Percentiles rank a stretch among this genome's conserved stretches.
These are phyloP conservation scores for Stratiomys singularior DNA, from an alignment of 2,888 invertebrate species.

Conservation along the genomic window DNA sequence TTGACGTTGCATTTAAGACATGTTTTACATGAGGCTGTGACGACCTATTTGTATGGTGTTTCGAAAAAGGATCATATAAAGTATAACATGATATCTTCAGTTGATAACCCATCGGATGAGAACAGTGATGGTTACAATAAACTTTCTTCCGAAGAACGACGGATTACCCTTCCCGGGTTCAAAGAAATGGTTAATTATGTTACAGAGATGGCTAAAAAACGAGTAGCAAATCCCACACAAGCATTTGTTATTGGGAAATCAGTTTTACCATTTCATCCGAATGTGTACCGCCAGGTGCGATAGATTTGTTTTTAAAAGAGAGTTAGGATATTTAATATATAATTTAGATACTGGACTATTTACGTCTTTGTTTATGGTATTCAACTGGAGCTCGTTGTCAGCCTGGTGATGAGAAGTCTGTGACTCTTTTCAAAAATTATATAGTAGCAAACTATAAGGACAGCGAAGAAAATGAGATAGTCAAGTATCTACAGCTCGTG, in stretches of 20 bases:
- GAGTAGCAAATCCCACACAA: slow-evolving; percentile 71
- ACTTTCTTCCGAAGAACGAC: slow-evolving; percentile 61
- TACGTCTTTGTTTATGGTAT: slow-evolving; percentile 81
- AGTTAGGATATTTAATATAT: slow-evolving; percentile 6
- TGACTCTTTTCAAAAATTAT: slow-evolving; percentile 75
- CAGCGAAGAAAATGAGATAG: slow-evolving; percentile 70
- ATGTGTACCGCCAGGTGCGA: slow-evolving; percentile 78
- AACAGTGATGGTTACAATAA: slow-evolving; percentile 59
- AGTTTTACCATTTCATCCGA: slow-evolving; percentile 76
- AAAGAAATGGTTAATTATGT: slow-evolving; percentile 77
- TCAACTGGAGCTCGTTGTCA: slow-evolving; percentile 72
- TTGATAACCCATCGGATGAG: slow-evolving; percentile 63
- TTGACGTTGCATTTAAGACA: slow-evolving; percentile 54
- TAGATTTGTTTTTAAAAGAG: neutral
- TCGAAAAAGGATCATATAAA: slow-evolving; percentile 70
- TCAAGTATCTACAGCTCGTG: slow-evolving; percentile 76
- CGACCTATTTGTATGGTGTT: slow-evolving; percentile 73
- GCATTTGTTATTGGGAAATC: slow-evolving; percentile 74
- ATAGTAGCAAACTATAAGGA: slow-evolving; percentile 69
- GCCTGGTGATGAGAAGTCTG: slow-evolving; percentile 67
- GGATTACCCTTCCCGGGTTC: slow-evolving; percentile 76
- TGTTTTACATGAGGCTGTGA: slow-evolving; percentile 61
- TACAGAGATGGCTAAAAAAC: slow-evolving; percentile 73
- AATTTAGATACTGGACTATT: slow-evolving; percentile 71
- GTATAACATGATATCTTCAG: slow-evolving; percentile 62